A percentile compares a stretch with the other conserved stretches of the same genome.
Evolutionary conservation across 1,140 invertebrate species (phyloP).

Genomic region (Druon quercuslanigerum): DNA sequence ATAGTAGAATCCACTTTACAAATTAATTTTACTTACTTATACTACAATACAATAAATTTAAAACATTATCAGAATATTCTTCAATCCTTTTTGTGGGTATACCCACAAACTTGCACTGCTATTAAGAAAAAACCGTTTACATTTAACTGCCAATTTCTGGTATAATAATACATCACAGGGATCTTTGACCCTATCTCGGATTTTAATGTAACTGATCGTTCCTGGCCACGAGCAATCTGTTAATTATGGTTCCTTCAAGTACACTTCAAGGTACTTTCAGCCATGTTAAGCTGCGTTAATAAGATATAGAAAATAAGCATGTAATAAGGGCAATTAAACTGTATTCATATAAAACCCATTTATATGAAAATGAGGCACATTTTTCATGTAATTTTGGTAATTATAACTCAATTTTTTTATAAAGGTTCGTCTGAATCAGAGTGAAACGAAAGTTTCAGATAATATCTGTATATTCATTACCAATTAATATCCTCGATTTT

Average conservation of each 20-base stretch:
- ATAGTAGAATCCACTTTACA: not conserved
- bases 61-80: too few relatives aligned
- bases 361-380: conserved; percentile 10
- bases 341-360: conserved; percentile 19
- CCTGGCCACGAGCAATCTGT: not conserved
- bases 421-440: not conserved
- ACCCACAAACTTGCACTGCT: not conserved
- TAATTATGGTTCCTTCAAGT: conserved; percentile 9
- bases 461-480: not conserved
- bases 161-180: not conserved
- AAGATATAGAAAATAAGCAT: not conserved
- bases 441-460: conserved; percentile 2
- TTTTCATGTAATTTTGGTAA: conserved; percentile 11
- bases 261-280: not conserved
- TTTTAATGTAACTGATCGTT: conserved; percentile 1
- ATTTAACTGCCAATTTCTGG: not conserved
- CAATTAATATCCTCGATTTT: too few relatives aligned
- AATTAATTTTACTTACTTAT: not conserved
- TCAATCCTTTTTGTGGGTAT: too few relatives aligned
- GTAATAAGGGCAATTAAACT: not conserved
- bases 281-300: not conserved
- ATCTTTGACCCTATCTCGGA: not conserved
- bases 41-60: too few relatives aligned
- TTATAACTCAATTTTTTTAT: conserved; percentile 5
- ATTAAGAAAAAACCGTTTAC: not conserved